phyloP scores from a whole-genome alignment of 35 echinoderm and acorn worm species.

The Ophiothrix spiculata region DNA sequence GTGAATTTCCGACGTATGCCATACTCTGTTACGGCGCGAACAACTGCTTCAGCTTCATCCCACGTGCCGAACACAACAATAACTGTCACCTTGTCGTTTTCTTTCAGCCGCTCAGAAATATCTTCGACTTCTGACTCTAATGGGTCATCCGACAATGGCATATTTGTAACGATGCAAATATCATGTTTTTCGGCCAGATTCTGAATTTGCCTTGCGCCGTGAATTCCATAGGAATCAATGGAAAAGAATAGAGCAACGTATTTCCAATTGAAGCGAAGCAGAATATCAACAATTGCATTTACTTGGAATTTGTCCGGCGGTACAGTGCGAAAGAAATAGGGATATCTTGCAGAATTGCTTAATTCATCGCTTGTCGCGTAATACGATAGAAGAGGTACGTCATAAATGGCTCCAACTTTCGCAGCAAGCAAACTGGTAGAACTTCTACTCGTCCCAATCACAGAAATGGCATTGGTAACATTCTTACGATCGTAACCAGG shows the following conservation, averaged over 20 bases:
- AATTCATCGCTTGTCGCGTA: slow-evolving; percentile 15
- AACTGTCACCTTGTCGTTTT: neutral
- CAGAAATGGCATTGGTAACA: neutral
- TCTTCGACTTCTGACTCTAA: neutral
- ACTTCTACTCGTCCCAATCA: neutral
- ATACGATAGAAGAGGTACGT: slow-evolving; percentile 22
- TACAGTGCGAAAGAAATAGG: slow-evolving; percentile 33
- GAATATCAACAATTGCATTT: slow-evolving; percentile 3
- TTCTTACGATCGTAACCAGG: neutral
- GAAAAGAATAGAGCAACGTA: slow-evolving; percentile 8
- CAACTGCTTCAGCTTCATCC: neutral
- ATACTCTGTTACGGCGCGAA: neutral
- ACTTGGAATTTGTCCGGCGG: slow-evolving; percentile 25
- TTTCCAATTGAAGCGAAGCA: slow-evolving; percentile 14
- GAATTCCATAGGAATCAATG: slow-evolving; percentile 23
- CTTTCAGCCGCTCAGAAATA: neutral
- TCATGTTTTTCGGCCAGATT: slow-evolving; percentile 35
- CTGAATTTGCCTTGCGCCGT: slow-evolving; percentile 47
- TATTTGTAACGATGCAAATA: slow-evolving; percentile 62
- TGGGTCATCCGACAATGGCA: neutral
- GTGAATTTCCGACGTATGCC: neutral
- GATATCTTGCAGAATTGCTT: slow-evolving; percentile 16
- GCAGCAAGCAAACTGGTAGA: slow-evolving; percentile 15
- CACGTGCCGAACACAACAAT: neutral
- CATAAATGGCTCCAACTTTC: slow-evolving; percentile 1